phyloP scores from a whole-genome alignment of 2,888 invertebrate genomes.

The Scaptomyza cyrtandrae region DNA sequence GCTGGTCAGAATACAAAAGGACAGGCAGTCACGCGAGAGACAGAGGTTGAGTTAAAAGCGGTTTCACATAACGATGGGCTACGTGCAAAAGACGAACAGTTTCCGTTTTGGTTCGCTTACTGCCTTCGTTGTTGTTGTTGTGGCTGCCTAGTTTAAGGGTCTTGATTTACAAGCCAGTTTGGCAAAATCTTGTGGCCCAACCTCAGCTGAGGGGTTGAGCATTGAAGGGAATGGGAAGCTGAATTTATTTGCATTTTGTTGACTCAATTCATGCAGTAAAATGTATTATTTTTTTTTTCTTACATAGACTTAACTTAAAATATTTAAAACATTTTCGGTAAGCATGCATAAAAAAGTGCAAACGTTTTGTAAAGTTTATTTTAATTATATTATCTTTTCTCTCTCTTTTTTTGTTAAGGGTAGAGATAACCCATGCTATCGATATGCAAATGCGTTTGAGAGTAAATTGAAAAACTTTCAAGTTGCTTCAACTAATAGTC shows the following conservation, averaged over 20 bases:
- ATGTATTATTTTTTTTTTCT: constrained; percentile 55
- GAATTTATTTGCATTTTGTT: constrained; percentile 78
- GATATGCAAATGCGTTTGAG: constrained; percentile 71
- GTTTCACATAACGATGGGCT: constrained; percentile 46
- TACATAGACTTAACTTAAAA: constrained; percentile 75
- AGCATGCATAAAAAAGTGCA: constrained; percentile 37
- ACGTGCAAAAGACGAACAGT: constrained; percentile 43
- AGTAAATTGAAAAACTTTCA: constrained; percentile 74
- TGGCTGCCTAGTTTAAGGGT: constrained; percentile 16
- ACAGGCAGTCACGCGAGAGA: constrained; percentile 20
- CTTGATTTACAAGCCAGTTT: constrained; percentile 71
- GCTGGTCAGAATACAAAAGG: neutral
- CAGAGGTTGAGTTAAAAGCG: constrained; percentile 8
- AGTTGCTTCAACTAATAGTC: constrained; percentile 72
- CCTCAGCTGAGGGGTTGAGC: constrained; percentile 11
- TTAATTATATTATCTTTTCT: constrained; percentile 62
- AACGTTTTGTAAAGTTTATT: constrained; percentile 67
- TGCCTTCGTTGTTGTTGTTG: constrained; percentile 24
- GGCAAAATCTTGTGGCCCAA: constrained; percentile 37
- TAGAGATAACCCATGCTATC: constrained; percentile 44
- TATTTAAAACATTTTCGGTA: constrained; percentile 61
- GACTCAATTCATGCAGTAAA: constrained; percentile 74
- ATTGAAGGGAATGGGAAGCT: neutral
- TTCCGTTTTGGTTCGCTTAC: constrained; percentile 22
- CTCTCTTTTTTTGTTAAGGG: constrained; percentile 13